Percentiles rank a stretch among this genome's conserved stretches.
Evolutionary conservation across 2,888 invertebrate genomes (phyloP).

Genomic region (Erannis defoliaria): DNA sequence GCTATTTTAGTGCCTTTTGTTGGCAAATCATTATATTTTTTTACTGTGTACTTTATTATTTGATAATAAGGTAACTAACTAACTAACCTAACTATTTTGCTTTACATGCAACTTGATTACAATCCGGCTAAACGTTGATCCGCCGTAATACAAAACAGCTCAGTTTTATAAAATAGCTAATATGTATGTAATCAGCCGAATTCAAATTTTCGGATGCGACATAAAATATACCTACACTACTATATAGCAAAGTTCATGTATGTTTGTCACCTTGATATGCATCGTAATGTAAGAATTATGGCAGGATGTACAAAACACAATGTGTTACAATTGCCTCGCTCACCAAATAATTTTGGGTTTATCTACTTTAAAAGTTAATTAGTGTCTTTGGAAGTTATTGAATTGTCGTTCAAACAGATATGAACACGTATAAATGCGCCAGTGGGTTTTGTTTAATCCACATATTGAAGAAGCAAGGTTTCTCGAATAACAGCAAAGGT

Average conservation of each 20-base stretch:
- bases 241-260: neutral
- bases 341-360: slow-evolving; percentile 40
- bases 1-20: no score
- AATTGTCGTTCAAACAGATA: slow-evolving; percentile 45
- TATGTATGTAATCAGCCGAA: no score
- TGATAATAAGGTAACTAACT: no score
- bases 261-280: neutral
- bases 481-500: slow-evolving; percentile 36
- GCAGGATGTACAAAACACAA: slow-evolving; percentile 33
- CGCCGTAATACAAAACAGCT: no score
- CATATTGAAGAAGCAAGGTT: neutral
- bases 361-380: slow-evolving; percentile 37
- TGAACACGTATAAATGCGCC: slow-evolving; percentile 47
- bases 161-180: no score
- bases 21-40: no score
- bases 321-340: slow-evolving; percentile 39
- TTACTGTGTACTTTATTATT: no score
- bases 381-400: slow-evolving; percentile 41
- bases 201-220: no score
- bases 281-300: neutral
- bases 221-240: no score
- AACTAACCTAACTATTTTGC: no score
- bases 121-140: no score
- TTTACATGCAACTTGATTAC: no score
- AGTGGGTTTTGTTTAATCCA: neutral